Percentiles rank a stretch among this genome's conserved stretches.
Conservation (phyloP, 2,888 invertebrate genomes). For the Brachypalpus laphriformis region DNA sequence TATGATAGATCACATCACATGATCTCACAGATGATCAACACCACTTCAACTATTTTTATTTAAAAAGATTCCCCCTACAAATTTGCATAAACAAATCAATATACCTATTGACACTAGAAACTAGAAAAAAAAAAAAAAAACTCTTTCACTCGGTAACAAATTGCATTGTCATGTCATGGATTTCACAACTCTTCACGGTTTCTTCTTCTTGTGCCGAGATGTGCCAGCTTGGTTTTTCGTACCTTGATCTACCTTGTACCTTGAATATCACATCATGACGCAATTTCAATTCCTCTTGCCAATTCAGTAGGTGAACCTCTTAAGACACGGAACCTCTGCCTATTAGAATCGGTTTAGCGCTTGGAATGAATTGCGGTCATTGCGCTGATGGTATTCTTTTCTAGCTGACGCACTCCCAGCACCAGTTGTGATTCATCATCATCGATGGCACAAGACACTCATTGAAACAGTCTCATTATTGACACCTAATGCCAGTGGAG, state of each 20-base stretch:
- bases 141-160: not conserved
- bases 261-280: conserved; percentile 2
- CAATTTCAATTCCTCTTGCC: not conserved
- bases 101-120: not conserved
- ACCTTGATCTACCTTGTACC: conserved; percentile 2
- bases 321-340: conserved; percentile 4
- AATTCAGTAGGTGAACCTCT: conserved; percentile 26
- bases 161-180: conserved; percentile 6
- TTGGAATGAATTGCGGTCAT: conserved; percentile 34
- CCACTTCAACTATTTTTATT: not conserved
- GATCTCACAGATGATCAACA: not conserved
- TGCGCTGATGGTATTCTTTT: conserved; percentile 2
- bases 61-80: not conserved
- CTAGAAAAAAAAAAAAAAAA: not conserved
- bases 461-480: conserved; percentile 29
- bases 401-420: not conserved
- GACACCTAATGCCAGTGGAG: not conserved
- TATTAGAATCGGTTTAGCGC: not conserved
- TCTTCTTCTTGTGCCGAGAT: not conserved
- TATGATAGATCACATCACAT: not conserved
- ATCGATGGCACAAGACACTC: not conserved
- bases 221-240: not conserved
- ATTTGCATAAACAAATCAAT: not conserved
- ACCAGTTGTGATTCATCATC: conserved; percentile 5
- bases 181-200: conserved; percentile 15